Base-by-base conservation (phyloP, 1,140 invertebrate species). In the Euwallacea fornicatus region DNA sequence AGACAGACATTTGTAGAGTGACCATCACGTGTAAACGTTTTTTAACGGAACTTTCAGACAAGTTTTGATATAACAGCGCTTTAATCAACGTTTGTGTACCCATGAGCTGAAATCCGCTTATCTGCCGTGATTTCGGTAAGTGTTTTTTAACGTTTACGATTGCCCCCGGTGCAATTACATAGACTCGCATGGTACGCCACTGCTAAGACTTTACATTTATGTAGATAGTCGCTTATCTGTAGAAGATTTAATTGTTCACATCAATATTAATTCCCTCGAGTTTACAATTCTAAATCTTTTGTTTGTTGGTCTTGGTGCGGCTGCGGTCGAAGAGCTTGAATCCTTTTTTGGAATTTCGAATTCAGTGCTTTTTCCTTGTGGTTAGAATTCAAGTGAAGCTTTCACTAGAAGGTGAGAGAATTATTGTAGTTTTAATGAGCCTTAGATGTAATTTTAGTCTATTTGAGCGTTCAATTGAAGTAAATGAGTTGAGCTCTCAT, bases 161-260 rank as follows among this genome's bases (percentile, higher is more conserved):
- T 33, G 1, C 4, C 21, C 21, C 21, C 4, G 1, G 21, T 33
- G 21, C 21, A 33, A 4, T 33, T 33, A 33, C 21, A 33, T 33
- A 33, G 21, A 4, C 21, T 33, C 21, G 21, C 4, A 33, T 4
- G 59, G 11, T 41, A 43, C 59, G 59, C 59, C 59, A 61, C 59
- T 61, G 59, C 10, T 13, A 0, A 33, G 21, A 33, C 21, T 33
- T 33, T 33, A 33, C 21, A 33, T 33, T 33, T 33, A 9, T 43
- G 11, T 9, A 61, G 59, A 61, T 61, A 61, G 59, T n/a, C 42
- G 42, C 33, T 61, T 61, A 61, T 61, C 59, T 61, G 59, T 43
- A n/a, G 3, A 61, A 61, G 59, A 61, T 42, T 61, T 61, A 61
- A 61, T 61, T 61, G 59, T 61, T 61, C 43, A 11, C 59, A 61